phyloP scores from a whole-genome alignment of 2,797 vertebrate species.

The Sebastes jordani region DNA sequence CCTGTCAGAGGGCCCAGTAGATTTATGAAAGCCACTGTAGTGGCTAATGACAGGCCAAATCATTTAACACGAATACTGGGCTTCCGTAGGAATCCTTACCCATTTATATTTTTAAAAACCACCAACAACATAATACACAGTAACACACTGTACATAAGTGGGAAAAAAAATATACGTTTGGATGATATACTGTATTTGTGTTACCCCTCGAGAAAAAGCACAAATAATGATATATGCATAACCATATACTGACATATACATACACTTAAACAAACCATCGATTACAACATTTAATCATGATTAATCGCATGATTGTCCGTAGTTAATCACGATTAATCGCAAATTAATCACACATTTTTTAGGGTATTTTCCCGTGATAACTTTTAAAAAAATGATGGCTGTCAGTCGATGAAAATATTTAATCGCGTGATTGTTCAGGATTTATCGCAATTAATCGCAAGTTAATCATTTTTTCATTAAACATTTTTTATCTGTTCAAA shows the following conservation, averaged over 20 bases:
- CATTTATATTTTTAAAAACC: not conserved
- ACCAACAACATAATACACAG: not conserved
- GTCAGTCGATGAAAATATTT: too few species aligned
- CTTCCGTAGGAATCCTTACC: not conserved
- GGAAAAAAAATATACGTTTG: not conserved
- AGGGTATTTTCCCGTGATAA: too few species aligned
- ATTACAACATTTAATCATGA: too few species aligned
- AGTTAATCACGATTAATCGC: too few species aligned
- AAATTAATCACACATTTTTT: too few species aligned
- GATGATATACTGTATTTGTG: not conserved
- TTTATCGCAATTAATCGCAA: too few species aligned
- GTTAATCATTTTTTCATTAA: too few species aligned
- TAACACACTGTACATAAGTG: not conserved
- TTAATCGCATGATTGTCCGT: too few species aligned
- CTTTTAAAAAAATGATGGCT: too few species aligned
- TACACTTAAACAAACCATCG: not conserved
- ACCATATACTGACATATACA: not conserved
- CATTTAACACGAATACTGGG: not conserved
- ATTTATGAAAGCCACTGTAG: not conserved
- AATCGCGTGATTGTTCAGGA: too few species aligned
- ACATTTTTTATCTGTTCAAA: too few species aligned
- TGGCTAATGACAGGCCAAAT: not conserved
- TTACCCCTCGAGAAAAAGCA: not conserved
- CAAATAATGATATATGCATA: accelerated
- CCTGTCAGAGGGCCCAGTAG: not conserved